Conservation (phyloP, 2,113 vertebrate species). For the Dolichallabes microphthalmus region DNA sequence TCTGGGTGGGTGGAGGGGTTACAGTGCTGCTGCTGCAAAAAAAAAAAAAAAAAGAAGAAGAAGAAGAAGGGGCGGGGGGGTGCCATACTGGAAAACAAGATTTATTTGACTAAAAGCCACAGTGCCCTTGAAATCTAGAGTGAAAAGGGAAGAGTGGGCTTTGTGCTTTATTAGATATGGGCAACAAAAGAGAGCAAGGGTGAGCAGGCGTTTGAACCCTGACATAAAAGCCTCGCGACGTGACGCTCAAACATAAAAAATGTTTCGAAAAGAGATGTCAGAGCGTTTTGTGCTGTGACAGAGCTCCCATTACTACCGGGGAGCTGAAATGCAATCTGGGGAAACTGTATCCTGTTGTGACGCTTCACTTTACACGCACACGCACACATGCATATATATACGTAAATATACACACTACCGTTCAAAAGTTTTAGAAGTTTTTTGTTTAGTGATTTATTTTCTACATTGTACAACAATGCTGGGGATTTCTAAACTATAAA, state of each 20-base stretch:
- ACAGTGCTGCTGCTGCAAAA: constrained; percentile 40
- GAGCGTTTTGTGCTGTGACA: background rate
- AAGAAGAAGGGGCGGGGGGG: too few species aligned
- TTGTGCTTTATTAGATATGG: constrained; percentile 61
- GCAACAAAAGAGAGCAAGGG: constrained; percentile 55
- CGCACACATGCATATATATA: background rate
- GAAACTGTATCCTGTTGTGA: constrained; percentile 38
- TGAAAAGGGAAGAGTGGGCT: constrained; percentile 41
- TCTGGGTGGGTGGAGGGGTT: constrained; percentile 11
- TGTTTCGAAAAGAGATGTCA: background rate
- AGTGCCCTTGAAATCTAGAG: constrained; percentile 58
- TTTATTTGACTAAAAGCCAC: constrained; percentile 57
- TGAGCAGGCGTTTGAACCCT: constrained; percentile 6
- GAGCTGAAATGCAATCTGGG: constrained; percentile 27
- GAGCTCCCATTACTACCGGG: constrained; percentile 10
- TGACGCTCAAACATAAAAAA: background rate
- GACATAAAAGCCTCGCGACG: background rate
- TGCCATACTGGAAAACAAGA: constrained; percentile 47
- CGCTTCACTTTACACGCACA: constrained; percentile 15
- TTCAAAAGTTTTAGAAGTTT: too few species aligned
- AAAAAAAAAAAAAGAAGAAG: constrained; percentile 31
- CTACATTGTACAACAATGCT: too few species aligned
- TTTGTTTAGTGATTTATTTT: too few species aligned
- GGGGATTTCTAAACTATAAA: too few species aligned
- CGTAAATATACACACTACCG: background rate